These are phyloP conservation scores for Syrphus vitripennis DNA, from an alignment of 2,888 invertebrate species.

Conservation along the genomic window DNA sequence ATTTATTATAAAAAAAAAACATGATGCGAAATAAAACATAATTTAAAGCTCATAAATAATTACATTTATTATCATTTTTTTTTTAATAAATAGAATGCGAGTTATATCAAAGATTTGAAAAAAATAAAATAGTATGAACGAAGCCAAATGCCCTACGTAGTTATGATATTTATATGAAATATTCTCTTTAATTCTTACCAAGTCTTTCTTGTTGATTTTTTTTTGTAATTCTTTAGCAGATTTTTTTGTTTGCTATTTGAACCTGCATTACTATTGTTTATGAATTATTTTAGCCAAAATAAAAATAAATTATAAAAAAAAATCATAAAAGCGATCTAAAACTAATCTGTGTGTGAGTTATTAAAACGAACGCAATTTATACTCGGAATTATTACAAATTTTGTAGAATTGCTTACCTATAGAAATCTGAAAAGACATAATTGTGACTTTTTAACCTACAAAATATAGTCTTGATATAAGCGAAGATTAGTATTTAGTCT, in stretches of 20 bases:
- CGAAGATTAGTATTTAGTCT: too few relatives aligned
- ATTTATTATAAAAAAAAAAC: conserved; percentile 58
- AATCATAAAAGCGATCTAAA: too few relatives aligned
- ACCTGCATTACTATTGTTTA: not conserved
- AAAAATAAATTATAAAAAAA: too few relatives aligned
- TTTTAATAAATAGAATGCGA: conserved; percentile 28
- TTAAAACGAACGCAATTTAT: too few relatives aligned
- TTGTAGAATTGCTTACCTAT: too few relatives aligned
- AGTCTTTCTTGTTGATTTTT: not conserved
- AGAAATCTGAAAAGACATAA: too few relatives aligned
- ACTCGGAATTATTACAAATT: too few relatives aligned
- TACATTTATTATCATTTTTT: conserved; percentile 48
- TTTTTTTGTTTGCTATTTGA: not conserved
- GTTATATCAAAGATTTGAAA: conserved; percentile 1
- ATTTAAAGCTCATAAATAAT: conserved; percentile 26
- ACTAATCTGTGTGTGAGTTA: too few relatives aligned
- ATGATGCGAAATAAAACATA: conserved; percentile 38
- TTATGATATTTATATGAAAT: conserved; percentile 40
- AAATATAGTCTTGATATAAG: too few relatives aligned
- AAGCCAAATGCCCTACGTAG: conserved; percentile 56
- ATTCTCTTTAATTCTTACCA: conserved; percentile 16
- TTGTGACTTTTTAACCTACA: too few relatives aligned
- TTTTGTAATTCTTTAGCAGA: not conserved
- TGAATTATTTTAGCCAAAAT: too few relatives aligned
- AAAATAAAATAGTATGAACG: conserved; percentile 26